Conservation (phyloP, 2,113 vertebrate species). For the Pleuronectes platessa region DNA sequence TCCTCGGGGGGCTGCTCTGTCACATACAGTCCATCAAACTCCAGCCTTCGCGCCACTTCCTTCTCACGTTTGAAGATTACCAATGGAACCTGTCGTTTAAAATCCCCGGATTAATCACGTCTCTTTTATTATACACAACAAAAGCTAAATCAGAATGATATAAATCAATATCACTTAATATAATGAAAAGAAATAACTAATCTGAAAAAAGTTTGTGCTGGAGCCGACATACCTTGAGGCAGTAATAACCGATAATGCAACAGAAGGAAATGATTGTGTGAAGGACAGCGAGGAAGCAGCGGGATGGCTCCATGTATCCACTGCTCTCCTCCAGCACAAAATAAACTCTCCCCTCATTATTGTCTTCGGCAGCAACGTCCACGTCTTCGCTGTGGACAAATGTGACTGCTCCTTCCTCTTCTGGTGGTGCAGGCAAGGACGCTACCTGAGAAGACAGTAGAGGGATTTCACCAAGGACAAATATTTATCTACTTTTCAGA, state of each 20-base stretch:
- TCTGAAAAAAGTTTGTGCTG: not conserved
- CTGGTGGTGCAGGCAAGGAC: slow-evolving; percentile 72
- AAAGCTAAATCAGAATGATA: no score
- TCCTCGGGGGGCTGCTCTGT: slow-evolving; percentile 94
- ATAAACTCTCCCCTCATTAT: slow-evolving; percentile 70
- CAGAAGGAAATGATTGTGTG: slow-evolving; percentile 96
- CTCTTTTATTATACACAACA: not conserved
- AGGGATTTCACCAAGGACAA: no score
- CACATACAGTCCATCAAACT: slow-evolving; percentile 95
- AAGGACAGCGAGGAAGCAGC: slow-evolving; percentile 87
- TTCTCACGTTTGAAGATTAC: slow-evolving; percentile 98
- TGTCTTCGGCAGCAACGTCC: slow-evolving; percentile 20
- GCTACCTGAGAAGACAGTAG: slow-evolving; percentile 83
- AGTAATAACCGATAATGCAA: slow-evolving; percentile 97
- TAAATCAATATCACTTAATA: not conserved
- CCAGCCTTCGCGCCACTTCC: slow-evolving; percentile 93
- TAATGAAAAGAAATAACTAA: not conserved
- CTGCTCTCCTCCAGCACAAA: slow-evolving; percentile 94
- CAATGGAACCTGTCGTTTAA: slow-evolving; percentile 88
- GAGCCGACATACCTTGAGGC: slow-evolving; percentile 87
- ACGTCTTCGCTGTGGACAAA: slow-evolving; percentile 33
- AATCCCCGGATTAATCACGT: not conserved
- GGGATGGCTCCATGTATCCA: slow-evolving; percentile 92
- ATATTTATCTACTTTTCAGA: no score
- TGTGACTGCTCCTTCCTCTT: slow-evolving; percentile 77